Base-by-base conservation (phyloP, 2,113 vertebrate species). In the Brachyhypopomus gauderio region DNA sequence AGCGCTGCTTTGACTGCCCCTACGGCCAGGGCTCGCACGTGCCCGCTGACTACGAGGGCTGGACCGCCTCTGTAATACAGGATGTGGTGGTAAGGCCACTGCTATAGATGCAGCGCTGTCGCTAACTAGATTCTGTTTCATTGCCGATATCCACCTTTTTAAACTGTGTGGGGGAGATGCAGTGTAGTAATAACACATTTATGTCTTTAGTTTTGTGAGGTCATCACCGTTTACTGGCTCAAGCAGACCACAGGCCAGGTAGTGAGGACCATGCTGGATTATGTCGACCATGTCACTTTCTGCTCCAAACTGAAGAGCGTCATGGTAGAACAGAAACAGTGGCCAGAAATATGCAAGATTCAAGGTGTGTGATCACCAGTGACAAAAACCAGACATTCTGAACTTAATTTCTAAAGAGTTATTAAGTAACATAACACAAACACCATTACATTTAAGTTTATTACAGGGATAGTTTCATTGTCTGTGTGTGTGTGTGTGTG, bases 161-260 rank as follows among this genome's bases (percentile, higher is more conserved):
- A 14, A 52, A 52, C 45, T 52, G 11, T 12, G 14, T 52, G 45
- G 45, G 45, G 45, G 12, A 27, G 5, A 3, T 72, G 25, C 55
- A 72, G 45, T 52, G 45, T 12, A 52, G 45, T 52, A 55, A 77
- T 45, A 58, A 19, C 1, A 16, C 48, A 30, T 72, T 64, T 83
- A 25, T 83, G 34, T 80, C 77, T 22, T 45, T 87, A 99, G 97
- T 98, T 99, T 88, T 99, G 97, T 87, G 97, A 99, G 86, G 95
- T 99, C 81, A 97, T 99, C 89, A 96, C 96, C 1, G 90, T 99
- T 79, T 93, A 94, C 0, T 99, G 97, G 97, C 87, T 98, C 70
- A 95, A 92, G 80, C 94, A 98, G 63, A 85, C 97, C 7, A 94
- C 95, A 78, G 97, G 94, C 52, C 96, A 96, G 69, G 95, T 99